Base-by-base conservation (phyloP, 1,140 invertebrate species). In the Antheraea mylitta region DNA sequence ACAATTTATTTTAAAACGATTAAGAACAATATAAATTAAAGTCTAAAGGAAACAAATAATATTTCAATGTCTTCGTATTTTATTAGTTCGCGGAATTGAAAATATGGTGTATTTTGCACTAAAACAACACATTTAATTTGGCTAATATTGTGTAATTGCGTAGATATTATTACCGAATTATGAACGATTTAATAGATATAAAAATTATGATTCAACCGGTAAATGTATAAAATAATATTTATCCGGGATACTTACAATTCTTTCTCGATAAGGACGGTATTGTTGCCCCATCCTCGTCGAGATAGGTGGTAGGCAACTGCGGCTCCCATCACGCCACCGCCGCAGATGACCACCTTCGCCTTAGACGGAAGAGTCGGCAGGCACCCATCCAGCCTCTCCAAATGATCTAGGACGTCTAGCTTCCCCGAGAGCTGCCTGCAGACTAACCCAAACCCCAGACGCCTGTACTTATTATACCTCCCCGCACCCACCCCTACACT, bases 251-350 rank as follows among this genome's bases (percentile, higher is more conserved):
- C 85, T 85, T 83, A 93, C 92, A 76, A 82, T 76, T 92, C 96
- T 90, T 97, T 96, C 84, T 99, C 98, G 67, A 99, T 89, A 0
- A 99, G 83, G 67, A 99, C 91, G 18, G 98, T 98, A 72, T 98
- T 94, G 48, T 93, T 90, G 42, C 96, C 97, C 95, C 96, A 97
- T 67, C 98, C 98, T 72, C 95, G 88, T 80, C 96, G 93, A 8
- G 97, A 96, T 45, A 99, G 91, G 92, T 99, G 97, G 91, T 99
- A 99, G 9, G 98, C 98, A 4, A 99, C 96, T 19, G 98, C 97
- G 42, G 97, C 96, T 18, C 98, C 99, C 92, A 98, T 96, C 42
- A 99, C 95, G 61, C 99, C 99, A 58, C 97, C 98, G 16, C 99
- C 98, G 92, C 98, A 99, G 81, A 99, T 96, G 9, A 98, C 96